Evolutionary conservation across 2,888 invertebrate species (phyloP).

Genomic region (Dasypogon diadema): DNA sequence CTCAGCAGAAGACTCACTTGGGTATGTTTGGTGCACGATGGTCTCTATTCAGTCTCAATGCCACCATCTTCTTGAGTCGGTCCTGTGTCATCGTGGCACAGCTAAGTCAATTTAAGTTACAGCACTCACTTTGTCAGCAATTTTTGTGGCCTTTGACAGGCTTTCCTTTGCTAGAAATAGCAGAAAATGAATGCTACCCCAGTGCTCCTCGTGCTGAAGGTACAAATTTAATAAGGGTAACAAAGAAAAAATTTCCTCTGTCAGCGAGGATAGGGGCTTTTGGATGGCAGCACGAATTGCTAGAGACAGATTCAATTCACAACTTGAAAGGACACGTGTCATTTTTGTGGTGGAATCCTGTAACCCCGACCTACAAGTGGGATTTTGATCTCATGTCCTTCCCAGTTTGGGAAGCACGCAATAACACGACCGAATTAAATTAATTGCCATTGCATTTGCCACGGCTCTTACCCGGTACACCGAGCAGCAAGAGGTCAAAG

Average conservation of each 20-base stretch:
- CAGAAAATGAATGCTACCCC: slow-evolving; percentile 20
- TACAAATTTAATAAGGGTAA: slow-evolving; percentile 51
- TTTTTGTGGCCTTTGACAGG: slow-evolving; percentile 54
- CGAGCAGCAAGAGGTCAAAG: slow-evolving; percentile 33
- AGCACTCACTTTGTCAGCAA: slow-evolving; percentile 53
- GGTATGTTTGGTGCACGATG: slow-evolving; percentile 37
- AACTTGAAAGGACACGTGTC: slow-evolving; percentile 37
- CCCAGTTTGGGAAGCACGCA: background rate
- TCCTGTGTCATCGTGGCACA: background rate
- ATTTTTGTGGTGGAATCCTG: background rate
- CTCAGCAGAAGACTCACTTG: background rate
- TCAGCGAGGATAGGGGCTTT: too few species aligned
- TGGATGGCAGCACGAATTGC: too few species aligned
- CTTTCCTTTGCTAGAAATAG: slow-evolving; percentile 19
- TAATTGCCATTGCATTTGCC: background rate
- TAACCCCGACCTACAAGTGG: background rate
- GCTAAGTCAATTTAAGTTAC: slow-evolving; percentile 52
- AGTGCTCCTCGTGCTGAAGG: slow-evolving; percentile 29
- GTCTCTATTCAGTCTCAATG: background rate
- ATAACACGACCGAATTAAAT: too few species aligned
- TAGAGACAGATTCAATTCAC: slow-evolving; percentile 25
- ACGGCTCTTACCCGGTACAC: background rate
- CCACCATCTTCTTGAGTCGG: background rate
- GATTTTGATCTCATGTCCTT: background rate
- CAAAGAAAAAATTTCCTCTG: too few species aligned